Evolutionary conservation across 2,888 invertebrate species (phyloP).

Genomic region (Acronicta psi): DNA sequence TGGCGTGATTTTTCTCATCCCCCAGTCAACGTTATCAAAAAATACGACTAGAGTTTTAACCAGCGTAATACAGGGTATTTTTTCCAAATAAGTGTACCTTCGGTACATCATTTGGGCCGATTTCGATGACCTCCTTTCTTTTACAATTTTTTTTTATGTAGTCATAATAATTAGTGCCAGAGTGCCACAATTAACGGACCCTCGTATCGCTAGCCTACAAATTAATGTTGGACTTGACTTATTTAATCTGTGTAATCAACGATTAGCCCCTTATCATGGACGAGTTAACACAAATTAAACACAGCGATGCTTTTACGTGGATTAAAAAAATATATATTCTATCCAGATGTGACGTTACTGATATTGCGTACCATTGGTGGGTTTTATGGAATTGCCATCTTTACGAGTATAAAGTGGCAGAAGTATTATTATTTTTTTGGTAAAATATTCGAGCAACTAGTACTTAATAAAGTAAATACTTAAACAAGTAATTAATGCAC

Average conservation of each 20-base stretch:
- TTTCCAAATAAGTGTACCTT: too few relatives aligned
- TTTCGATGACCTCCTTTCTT: too few relatives aligned
- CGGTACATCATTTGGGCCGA: too few relatives aligned
- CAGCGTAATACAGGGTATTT: too few relatives aligned
- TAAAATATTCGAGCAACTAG: conserved; percentile 3
- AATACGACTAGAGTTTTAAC: too few relatives aligned
- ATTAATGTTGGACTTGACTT: conserved; percentile 20
- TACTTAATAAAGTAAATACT: too few relatives aligned
- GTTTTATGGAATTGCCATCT: conserved; percentile 14
- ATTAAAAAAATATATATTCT: conserved; percentile 57
- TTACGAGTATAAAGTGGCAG: conserved; percentile 6
- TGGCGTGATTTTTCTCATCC: too few relatives aligned
- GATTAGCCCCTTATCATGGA: conserved; percentile 47
- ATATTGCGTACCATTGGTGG: conserved; percentile 12
- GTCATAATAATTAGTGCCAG: too few relatives aligned
- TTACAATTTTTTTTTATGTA: too few relatives aligned
- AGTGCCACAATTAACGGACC: too few relatives aligned
- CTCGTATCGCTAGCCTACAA: conserved; percentile 8
- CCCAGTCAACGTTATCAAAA: too few relatives aligned
- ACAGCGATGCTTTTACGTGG: conserved; percentile 54
- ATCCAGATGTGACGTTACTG: conserved; percentile 30
- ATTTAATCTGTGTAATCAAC: conserved; percentile 41
- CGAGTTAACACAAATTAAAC: conserved; percentile 58
- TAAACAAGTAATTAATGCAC: too few relatives aligned
- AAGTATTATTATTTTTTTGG: conserved; percentile 16